Conservation (phyloP, 2,888 invertebrate species). For the Ophioninae sp. region DNA sequence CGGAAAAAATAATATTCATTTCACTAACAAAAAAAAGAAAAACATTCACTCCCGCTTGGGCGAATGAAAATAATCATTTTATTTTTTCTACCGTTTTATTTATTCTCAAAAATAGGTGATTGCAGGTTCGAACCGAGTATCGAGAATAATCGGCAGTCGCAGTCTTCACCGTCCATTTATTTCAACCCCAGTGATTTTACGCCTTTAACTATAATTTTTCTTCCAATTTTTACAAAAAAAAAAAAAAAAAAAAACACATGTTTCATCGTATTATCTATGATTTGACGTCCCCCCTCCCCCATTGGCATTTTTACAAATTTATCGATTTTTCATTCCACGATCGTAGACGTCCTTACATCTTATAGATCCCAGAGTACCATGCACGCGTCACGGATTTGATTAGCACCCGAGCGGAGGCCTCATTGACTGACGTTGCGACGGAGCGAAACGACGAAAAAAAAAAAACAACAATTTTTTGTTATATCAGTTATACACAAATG, state of each 20-base stretch:
- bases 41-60: background rate
- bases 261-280: too few species aligned
- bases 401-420: slow-evolving; percentile 44
- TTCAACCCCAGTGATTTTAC: slow-evolving; percentile 25
- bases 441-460: background rate
- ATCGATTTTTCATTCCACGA: background rate
- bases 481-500: too few species aligned
- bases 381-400: slow-evolving; percentile 2
- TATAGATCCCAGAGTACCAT: background rate
- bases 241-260: too few species aligned
- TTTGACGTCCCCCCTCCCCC: too few species aligned
- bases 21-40: slow-evolving; percentile 11
- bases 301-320: background rate
- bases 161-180: slow-evolving; percentile 35
- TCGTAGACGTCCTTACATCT: slow-evolving; percentile 35
- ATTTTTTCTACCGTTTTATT: too few species aligned
- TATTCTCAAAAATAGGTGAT: background rate
- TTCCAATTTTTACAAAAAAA: background rate
- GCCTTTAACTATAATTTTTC: background rate
- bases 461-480: too few species aligned
- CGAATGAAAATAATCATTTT: too few species aligned
- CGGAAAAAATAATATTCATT: background rate
- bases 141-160: slow-evolving; percentile 45
- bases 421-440: too few species aligned
- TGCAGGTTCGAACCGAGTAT: slow-evolving; percentile 60